Percentiles rank a stretch among this genome's conserved stretches.
phyloP scores from a whole-genome alignment of 2,888 invertebrate genomes.

The Ypsolopha scabrella region DNA sequence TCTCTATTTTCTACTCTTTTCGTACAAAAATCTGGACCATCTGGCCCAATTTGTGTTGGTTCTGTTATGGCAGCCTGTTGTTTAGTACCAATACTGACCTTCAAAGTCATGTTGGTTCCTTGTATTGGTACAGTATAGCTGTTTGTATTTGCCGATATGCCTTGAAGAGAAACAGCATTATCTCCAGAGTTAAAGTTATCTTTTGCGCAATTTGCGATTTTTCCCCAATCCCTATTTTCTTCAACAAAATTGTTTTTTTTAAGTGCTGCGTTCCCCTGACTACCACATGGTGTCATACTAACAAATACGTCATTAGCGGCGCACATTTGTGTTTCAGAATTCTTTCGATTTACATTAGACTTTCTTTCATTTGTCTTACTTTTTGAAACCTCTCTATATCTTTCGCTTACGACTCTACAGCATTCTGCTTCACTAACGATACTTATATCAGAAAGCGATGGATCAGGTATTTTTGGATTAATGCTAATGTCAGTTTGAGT shows the following conservation, averaged over 20 bases:
- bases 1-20: too few species aligned
- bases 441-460: slow-evolving; percentile 43
- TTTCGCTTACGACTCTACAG: slow-evolving; percentile 32
- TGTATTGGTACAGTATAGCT: slow-evolving; percentile 47
- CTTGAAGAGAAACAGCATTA: too few species aligned
- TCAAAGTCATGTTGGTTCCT: slow-evolving; percentile 56
- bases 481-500: slow-evolving; percentile 59
- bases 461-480: slow-evolving; percentile 49
- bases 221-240: too few species aligned
- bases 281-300: too few species aligned
- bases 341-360: background rate
- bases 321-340: slow-evolving; percentile 4
- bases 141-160: slow-evolving; percentile 13
- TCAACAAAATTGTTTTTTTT: too few species aligned
- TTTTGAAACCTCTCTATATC: slow-evolving; percentile 22
- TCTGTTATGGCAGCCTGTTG: slow-evolving; percentile 4
- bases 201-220: too few species aligned
- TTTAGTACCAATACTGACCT: slow-evolving; percentile 28
- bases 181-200: too few species aligned
- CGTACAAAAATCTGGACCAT: too few species aligned
- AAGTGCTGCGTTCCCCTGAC: too few species aligned
- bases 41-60: background rate
- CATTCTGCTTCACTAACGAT: slow-evolving; percentile 33
- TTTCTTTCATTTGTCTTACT: background rate
- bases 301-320: background rate